Evolutionary conservation across 2,888 invertebrate species (phyloP).

Genomic region (Onthophagus sagittarius): DNA sequence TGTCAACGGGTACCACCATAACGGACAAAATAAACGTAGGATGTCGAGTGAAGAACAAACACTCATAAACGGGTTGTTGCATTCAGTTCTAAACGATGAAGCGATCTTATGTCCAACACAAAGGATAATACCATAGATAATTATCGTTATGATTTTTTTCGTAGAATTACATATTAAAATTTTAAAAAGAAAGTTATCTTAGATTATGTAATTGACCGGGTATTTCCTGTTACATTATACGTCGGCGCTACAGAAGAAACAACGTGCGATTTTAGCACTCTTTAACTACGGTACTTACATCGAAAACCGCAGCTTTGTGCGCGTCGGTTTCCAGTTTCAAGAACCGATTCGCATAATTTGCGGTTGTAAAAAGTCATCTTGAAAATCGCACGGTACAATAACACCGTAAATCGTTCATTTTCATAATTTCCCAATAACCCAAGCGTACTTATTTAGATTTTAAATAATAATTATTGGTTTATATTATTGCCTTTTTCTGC

Average conservation of each 20-base stretch:
- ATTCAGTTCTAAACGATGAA: neutral
- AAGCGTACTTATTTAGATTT: too few relatives aligned
- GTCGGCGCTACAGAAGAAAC: neutral
- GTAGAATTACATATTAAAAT: neutral
- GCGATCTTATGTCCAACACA: neutral
- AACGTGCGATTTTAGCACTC: neutral
- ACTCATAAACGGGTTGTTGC: neutral
- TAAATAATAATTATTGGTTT: too few relatives aligned
- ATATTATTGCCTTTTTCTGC: too few relatives aligned
- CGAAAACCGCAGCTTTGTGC: neutral
- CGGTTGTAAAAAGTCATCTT: neutral
- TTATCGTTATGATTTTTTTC: too few relatives aligned
- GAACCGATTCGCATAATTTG: neutral
- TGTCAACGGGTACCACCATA: conserved; percentile 1
- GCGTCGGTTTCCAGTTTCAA: neutral
- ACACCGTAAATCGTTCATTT: neutral
- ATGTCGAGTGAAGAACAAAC: conserved; percentile 10
- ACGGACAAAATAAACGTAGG: conserved; percentile 4
- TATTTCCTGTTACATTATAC: neutral
- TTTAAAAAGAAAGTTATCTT: neutral
- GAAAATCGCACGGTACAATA: neutral
- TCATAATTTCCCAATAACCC: neutral
- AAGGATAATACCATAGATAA: neutral
- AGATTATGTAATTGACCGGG: neutral
- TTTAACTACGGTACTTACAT: neutral